Percentiles rank a stretch among this genome's conserved stretches.
Evolutionary conservation across 2,113 vertebrate genomes (phyloP).

Genomic region (Pelecanoides urinatrix): DNA sequence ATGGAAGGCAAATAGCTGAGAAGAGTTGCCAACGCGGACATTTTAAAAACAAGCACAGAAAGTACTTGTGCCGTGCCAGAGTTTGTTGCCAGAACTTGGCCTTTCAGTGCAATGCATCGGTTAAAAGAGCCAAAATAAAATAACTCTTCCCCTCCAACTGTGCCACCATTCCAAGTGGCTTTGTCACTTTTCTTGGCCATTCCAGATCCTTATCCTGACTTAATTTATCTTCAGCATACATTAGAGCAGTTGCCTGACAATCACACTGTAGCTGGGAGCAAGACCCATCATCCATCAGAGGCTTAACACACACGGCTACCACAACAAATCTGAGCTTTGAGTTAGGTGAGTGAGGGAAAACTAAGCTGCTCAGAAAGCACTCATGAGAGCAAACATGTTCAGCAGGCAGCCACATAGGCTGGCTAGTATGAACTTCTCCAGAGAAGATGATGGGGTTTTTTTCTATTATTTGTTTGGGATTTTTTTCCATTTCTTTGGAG

Average conservation of each 20-base stretch:
- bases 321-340: neutral
- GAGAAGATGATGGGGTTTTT: neutral
- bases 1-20: neutral
- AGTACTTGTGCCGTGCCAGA: neutral
- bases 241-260: neutral
- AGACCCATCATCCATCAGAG: neutral
- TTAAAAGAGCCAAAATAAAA: neutral
- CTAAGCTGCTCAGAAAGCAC: neutral
- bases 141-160: neutral
- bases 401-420: neutral
- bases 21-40: neutral
- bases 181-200: neutral
- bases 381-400: fast-evolving
- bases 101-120: neutral
- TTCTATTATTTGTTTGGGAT: neutral
- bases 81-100: neutral
- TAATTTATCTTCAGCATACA: neutral
- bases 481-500: neutral
- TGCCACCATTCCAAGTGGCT: neutral
- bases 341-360: neutral
- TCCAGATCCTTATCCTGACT: neutral
- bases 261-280: neutral
- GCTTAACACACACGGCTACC: neutral
- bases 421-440: neutral
- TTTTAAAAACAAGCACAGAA: neutral